These are phyloP conservation scores for Enteromius trimaculatus DNA, from an alignment of 2,797 vertebrate species.

Conservation along the genomic window DNA sequence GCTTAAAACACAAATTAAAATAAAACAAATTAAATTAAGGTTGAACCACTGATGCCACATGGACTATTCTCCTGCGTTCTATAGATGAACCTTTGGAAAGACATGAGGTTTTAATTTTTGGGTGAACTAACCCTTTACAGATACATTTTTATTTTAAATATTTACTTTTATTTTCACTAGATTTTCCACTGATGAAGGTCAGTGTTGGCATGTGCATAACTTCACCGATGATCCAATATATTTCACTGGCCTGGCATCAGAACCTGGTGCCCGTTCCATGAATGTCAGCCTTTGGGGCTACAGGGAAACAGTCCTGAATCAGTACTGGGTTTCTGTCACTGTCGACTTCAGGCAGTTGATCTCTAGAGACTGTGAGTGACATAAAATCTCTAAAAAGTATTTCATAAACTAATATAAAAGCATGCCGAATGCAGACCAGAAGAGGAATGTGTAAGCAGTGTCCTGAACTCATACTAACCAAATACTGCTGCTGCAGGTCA, in stretches of 20 bases:
- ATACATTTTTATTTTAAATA: too few relatives aligned
- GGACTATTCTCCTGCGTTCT: not conserved
- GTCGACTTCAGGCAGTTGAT: slow-evolving; percentile 91
- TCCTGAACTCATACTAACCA: not conserved
- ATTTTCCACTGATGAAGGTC: slow-evolving; percentile 96
- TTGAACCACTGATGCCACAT: not conserved
- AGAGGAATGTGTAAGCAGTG: slow-evolving; percentile 1
- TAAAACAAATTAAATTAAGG: not conserved
- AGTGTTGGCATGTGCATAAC: slow-evolving; percentile 86
- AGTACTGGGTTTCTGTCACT: slow-evolving; percentile 91
- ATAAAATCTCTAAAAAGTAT: not conserved
- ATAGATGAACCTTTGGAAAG: not conserved
- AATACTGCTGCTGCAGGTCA: slow-evolving; percentile 74
- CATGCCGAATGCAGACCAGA: not conserved
- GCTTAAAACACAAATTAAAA: not conserved
- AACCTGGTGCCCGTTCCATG: slow-evolving; percentile 93
- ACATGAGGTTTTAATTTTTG: not conserved
- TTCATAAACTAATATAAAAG: not conserved
- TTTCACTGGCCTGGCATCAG: slow-evolving; percentile 91
- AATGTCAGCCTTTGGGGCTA: slow-evolving; percentile 95
- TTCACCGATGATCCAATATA: slow-evolving; percentile 85
- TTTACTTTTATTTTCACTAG: slow-evolving; percentile 65
- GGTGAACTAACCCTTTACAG: not conserved
- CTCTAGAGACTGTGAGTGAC: slow-evolving; percentile 86
- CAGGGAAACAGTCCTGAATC: slow-evolving; percentile 76